Evolutionary conservation across 1,140 invertebrate species (phyloP).

Genomic region (Micrasema longulum): DNA sequence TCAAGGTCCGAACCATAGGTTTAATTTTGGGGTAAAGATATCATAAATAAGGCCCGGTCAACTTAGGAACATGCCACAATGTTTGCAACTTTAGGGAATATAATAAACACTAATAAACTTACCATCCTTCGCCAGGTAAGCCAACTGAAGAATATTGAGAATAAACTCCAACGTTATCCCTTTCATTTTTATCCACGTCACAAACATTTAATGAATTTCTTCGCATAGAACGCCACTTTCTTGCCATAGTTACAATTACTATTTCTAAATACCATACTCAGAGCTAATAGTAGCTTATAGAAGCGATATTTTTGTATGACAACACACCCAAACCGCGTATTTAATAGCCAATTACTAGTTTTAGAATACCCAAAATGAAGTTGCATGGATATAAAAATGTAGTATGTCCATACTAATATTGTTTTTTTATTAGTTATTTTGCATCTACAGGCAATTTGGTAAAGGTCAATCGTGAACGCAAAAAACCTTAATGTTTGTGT

Average conservation of each 20-base stretch:
- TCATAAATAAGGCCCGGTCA: neutral
- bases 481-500: no score
- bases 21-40: neutral
- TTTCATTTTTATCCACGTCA: neutral
- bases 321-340: neutral
- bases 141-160: neutral
- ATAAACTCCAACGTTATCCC: slow-evolving; percentile 1
- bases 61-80: neutral
- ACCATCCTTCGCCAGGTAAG: slow-evolving; percentile 5
- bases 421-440: no score
- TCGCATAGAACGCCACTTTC: slow-evolving; percentile 17
- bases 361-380: neutral
- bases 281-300: neutral
- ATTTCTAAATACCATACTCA: neutral
- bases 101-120: neutral
- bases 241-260: slow-evolving; percentile 6
- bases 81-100: neutral
- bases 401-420: neutral
- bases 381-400: neutral
- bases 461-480: no score
- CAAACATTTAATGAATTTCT: neutral
- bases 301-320: neutral
- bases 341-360: neutral
- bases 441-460: no score
- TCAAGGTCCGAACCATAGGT: neutral